Evolutionary conservation across 1,140 invertebrate genomes (phyloP), one percentile per base, ranked within the genome.

Genomic region (Macrostomum lignano): DNA sequence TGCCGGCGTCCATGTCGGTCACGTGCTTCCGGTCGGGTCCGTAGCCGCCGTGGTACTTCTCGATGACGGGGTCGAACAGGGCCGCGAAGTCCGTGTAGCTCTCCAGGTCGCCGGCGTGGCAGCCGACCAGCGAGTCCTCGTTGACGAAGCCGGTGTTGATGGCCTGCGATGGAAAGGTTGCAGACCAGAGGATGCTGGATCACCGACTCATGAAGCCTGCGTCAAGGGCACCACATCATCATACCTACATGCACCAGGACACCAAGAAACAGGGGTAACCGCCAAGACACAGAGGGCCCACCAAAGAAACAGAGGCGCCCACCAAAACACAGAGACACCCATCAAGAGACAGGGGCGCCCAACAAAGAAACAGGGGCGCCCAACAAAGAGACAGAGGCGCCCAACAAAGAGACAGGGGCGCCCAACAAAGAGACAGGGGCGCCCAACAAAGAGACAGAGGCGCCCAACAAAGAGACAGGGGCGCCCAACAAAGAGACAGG

Each of bases 21-120:
- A 38, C 42, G 9, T 47, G 39, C 25, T 42, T 38, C 14, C 28
- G 15, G 15, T 45, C 42, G 34, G 47, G 48, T 26, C 38, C 33
- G 36, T 28, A 14, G 2, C 46, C 32, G 23, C 45, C 47, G 38
- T 51, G 47, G 35, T 46, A 46, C 31, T 47, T 45, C 25, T 42
- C 41, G 29, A 51, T 49, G 23, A 51, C 42, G 2, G 40, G 40
- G 29, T 47, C 42, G 13, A 51, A 40, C 2, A 51, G 14, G 17
- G 42, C 40, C 10, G 38, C 32, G 37, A 49, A 51, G 3, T 33
- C 32, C n/a, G 40, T 39, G 34, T 51, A 51, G 17, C 40, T 42
- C n/a, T 51, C 48, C 1, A 41, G 40, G 38, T 51, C 48, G 15
- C 37, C 35, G 6, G 45, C 45, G 34, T 46, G 45, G 9, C 44